Base-by-base conservation (phyloP, 2,797 vertebrate species). In the Lepidocolaptes lacrymiger region DNA sequence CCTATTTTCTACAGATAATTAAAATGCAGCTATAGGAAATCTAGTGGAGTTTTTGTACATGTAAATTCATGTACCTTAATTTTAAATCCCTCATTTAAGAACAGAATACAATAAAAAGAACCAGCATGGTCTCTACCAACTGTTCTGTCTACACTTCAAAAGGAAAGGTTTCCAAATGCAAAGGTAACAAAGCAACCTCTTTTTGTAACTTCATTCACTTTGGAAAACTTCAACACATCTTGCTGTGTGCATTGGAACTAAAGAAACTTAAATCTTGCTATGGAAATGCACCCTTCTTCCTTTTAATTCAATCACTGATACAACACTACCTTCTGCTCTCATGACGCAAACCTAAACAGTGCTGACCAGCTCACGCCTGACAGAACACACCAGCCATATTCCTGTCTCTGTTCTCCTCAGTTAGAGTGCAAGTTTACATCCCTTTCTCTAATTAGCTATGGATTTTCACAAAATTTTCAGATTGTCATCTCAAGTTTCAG, bases 41-140 rank as follows among this genome's bases (percentile, higher is more conserved):
- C 2, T 30, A 55, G 14, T 3, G 4, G 3, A 4, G 2, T 5
- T 22, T 18, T 41, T 14, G 1, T 63, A 41, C 18, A 16, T 26
- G 22, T 39, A 51, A 90, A 64, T 64, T 67, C 5, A 49, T 3
- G 5, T 16, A 69, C 4, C 1, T 64, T 34, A 24, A 76, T 32
- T 81, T 62, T 26, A 86, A 81, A 73, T 54, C 8, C 17, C 20
- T 75, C 30, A 61, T 61, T 54, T 78, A 51, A 67, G 46, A n/a
- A 74, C 14, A 91, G 7, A 64, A 22, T 7, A 59, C 23, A 76
- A 43, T 19, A 39, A 22, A 41, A 85, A 41, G 2, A 48, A 9
- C 0, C 26, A 59, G 12, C 0, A 0, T 5, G 3, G 34, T 13
- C 75, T 76, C 49, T 55, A 81, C 14, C 48, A 73, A 73, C 8